These are phyloP conservation scores for Dastarcus helophoroides DNA, from an alignment of 2,888 invertebrate species.

Conservation along the genomic window DNA sequence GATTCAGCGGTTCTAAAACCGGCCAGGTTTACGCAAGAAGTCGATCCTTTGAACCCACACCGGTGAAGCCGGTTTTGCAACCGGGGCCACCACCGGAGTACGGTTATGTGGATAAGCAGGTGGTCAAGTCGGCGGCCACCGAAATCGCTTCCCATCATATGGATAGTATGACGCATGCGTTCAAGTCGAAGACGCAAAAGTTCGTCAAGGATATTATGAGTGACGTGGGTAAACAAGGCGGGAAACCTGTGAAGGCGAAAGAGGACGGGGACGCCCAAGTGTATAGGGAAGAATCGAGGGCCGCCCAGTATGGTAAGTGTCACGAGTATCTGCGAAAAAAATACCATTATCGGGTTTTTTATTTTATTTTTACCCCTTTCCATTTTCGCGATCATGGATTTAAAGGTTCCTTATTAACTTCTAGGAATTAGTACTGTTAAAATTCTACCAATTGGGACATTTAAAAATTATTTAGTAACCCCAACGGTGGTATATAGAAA, in stretches of 20 bases:
- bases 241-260: conserved; percentile 31
- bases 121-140: conserved; percentile 33
- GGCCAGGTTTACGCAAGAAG: conserved; percentile 25
- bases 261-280: conserved; percentile 49
- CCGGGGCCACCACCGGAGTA: conserved; percentile 51
- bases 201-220: conserved; percentile 54
- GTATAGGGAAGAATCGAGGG: conserved; percentile 57
- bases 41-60: conserved; percentile 23
- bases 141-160: conserved; percentile 51
- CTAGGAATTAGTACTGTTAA: too few relatives aligned
- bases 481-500: too few relatives aligned
- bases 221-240: conserved; percentile 42
- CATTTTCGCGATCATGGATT: too few relatives aligned
- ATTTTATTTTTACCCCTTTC: too few relatives aligned
- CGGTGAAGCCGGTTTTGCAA: conserved; percentile 35
- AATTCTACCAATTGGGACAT: too few relatives aligned
- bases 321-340: too few relatives aligned
- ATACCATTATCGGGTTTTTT: too few relatives aligned
- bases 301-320: conserved; percentile 59
- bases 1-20: conserved; percentile 24
- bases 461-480: too few relatives aligned
- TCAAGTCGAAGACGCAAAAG: conserved; percentile 56
- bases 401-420: too few relatives aligned
- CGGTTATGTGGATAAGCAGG: conserved; percentile 38
- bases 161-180: conserved; percentile 53